phyloP scores from a whole-genome alignment of 2,113 vertebrate species.

The Peromyscus maniculatus region DNA sequence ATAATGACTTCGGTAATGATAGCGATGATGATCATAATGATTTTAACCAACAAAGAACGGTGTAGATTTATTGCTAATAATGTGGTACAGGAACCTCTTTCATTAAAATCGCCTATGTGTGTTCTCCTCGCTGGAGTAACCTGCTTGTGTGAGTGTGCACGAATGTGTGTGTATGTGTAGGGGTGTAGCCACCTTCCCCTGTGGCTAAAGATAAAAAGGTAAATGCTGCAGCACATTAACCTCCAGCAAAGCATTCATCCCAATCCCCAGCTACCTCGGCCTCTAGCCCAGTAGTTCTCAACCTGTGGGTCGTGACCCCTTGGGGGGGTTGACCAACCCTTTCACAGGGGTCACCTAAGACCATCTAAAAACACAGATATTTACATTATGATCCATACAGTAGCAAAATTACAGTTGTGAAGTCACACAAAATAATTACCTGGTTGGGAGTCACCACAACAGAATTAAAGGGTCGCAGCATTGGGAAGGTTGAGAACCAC shows the following conservation, averaged over 20 bases:
- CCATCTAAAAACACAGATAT: neutral
- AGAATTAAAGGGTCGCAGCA: neutral
- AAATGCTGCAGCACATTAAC: slow-evolving; percentile 51
- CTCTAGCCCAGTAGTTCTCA: slow-evolving; percentile 27
- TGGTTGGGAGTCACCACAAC: neutral
- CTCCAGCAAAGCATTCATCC: slow-evolving; percentile 54
- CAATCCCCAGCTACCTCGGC: neutral
- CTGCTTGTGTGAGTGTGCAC: neutral
- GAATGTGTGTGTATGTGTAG: neutral
- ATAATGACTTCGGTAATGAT: slow-evolving; percentile 96
- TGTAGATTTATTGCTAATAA: slow-evolving; percentile 96
- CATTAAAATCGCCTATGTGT: slow-evolving; percentile 91
- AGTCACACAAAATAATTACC: neutral
- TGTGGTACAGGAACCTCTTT: slow-evolving; percentile 92
- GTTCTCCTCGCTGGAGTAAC: slow-evolving; percentile 86
- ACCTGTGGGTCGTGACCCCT: neutral
- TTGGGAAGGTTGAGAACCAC: neutral
- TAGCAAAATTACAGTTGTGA: neutral
- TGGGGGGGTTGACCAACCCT: neutral
- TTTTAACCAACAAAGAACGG: slow-evolving; percentile 94
- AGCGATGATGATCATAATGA: slow-evolving; percentile 94
- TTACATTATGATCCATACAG: neutral
- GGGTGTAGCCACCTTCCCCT: slow-evolving; percentile 58
- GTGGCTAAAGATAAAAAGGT: slow-evolving; percentile 63
- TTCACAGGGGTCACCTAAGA: neutral